Evolutionary conservation across 2,888 invertebrate species (phyloP).

Genomic region (Sisyra nigra): DNA sequence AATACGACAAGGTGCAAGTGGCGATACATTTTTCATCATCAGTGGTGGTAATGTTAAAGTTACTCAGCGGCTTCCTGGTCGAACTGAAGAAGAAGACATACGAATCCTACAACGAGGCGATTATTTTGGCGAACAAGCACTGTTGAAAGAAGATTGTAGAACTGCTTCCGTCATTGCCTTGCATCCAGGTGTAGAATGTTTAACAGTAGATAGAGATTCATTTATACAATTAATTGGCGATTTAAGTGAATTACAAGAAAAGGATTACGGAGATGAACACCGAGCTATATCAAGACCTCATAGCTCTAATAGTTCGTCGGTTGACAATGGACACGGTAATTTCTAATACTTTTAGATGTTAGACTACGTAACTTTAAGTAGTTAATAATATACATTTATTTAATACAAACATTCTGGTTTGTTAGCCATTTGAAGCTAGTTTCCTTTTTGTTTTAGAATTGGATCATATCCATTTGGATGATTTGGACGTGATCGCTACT

Average conservation of each 20-base stretch:
- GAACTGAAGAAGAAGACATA: slow-evolving; percentile 34
- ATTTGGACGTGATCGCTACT: slow-evolving; percentile 47
- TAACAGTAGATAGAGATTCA: slow-evolving; percentile 47
- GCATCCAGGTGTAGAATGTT: slow-evolving; percentile 42
- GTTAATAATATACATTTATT: no score
- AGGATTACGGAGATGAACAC: slow-evolving; percentile 53
- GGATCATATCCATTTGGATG: slow-evolving; percentile 30
- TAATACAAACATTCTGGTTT: no score
- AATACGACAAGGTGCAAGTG: slow-evolving; percentile 44
- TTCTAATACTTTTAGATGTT: neutral
- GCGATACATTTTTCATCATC: slow-evolving; percentile 49
- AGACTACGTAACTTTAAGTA: no score
- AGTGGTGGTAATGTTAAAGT: slow-evolving; percentile 40
- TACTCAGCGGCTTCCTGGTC: slow-evolving; percentile 30
- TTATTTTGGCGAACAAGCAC: slow-evolving; percentile 49
- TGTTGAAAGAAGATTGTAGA: slow-evolving; percentile 45
- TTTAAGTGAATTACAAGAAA: slow-evolving; percentile 53
- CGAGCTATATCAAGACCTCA: slow-evolving; percentile 28
- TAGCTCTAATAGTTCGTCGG: slow-evolving; percentile 23
- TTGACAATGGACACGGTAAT: slow-evolving; percentile 20
- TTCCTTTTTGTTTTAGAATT: slow-evolving; percentile 23
- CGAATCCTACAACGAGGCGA: slow-evolving; percentile 38
- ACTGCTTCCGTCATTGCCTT: slow-evolving; percentile 52
- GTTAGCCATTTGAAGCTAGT: no score
- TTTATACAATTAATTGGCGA: slow-evolving; percentile 64